phyloP scores from a whole-genome alignment of 2,113 vertebrate genomes.

The Phrynosoma platyrhinos region DNA sequence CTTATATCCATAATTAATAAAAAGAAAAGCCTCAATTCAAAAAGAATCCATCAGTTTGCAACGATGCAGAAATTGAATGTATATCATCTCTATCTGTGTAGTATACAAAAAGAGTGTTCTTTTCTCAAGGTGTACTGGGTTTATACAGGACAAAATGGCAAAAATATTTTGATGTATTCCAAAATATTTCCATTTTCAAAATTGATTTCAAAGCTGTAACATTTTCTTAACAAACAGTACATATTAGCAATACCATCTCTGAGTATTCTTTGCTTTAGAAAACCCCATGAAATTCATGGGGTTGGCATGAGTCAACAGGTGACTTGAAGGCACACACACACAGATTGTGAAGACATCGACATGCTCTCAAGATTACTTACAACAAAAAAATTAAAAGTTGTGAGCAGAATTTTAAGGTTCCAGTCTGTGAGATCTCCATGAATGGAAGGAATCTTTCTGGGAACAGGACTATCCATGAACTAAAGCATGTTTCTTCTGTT shows the following conservation, averaged over 20 bases:
- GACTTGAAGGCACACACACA: too few relatives aligned
- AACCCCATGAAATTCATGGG: too few relatives aligned
- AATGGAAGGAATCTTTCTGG: background rate
- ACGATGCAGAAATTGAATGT: too few relatives aligned
- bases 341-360: background rate
- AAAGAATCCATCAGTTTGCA: too few relatives aligned
- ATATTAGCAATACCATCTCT: too few relatives aligned
- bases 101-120: background rate
- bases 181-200: slow-evolving; percentile 1
- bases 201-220: background rate
- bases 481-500: background rate
- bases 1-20: background rate
- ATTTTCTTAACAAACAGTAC: background rate
- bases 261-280: too few relatives aligned
- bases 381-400: background rate
- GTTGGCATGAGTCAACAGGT: too few relatives aligned
- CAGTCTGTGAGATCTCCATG: background rate
- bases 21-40: background rate
- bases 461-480: background rate
- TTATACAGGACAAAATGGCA: background rate
- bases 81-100: background rate
- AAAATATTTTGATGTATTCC: background rate
- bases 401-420: too few relatives aligned
- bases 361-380: background rate
- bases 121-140: background rate